These are phyloP conservation scores for Drosophila littoralis DNA, from an alignment of 1,140 invertebrate species.

Conservation along the genomic window DNA sequence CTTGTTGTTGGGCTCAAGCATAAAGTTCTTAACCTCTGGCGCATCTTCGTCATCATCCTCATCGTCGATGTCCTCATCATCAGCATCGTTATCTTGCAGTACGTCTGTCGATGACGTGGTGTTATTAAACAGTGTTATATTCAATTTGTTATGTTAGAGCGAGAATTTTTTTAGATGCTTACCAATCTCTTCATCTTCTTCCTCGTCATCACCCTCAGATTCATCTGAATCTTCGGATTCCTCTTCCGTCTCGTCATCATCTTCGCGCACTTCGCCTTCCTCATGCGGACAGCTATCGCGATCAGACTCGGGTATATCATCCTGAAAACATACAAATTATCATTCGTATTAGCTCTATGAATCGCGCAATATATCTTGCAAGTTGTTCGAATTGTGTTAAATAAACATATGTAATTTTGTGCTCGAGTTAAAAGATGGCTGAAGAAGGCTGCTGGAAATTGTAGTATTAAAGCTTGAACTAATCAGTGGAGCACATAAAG, in stretches of 20 bases:
- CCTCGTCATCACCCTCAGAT: conserved; percentile 79
- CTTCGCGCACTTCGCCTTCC: conserved; percentile 65
- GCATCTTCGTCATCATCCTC: conserved; percentile 81
- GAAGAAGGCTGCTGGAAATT: conserved; percentile 28
- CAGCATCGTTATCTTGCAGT: conserved; percentile 79
- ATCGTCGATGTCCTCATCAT: conserved; percentile 82
- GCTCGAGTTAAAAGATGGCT: conserved; percentile 34
- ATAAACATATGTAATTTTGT: conserved; percentile 24
- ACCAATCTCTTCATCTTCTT: conserved; percentile 80
- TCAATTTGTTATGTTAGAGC: not conserved
- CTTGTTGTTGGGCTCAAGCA: conserved; percentile 71
- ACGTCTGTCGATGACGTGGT: conserved; percentile 45
- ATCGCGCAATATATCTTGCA: not conserved
- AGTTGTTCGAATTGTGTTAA: conserved; percentile 2
- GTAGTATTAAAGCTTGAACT: conserved; percentile 51
- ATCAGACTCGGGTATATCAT: conserved; percentile 81
- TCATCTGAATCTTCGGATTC: conserved; percentile 81
- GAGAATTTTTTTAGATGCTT: not conserved
- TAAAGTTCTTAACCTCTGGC: conserved; percentile 70
- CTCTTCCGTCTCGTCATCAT: conserved; percentile 74
- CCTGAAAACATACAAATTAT: conserved; percentile 52
- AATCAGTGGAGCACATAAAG: conserved; percentile 55
- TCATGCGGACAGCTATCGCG: conserved; percentile 78
- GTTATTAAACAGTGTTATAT: too few relatives aligned
- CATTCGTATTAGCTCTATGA: conserved; percentile 1